Evolutionary conservation across 2,888 invertebrate species (phyloP).

Genomic region (Lasioglossum oenotherae): DNA sequence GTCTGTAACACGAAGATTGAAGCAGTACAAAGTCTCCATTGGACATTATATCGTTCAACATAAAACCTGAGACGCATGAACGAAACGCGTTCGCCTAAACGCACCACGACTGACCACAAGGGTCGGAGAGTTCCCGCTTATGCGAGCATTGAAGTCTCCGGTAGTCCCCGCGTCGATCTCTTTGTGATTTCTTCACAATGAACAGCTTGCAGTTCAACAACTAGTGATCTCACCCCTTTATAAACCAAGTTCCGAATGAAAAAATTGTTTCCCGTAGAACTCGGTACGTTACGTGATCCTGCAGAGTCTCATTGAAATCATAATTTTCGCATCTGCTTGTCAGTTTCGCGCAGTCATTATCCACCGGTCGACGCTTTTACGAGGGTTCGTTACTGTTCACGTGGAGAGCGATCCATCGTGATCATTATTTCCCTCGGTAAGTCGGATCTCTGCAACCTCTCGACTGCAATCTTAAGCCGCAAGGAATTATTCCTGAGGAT

Average conservation of each 20-base stretch:
- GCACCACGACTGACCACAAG: neutral
- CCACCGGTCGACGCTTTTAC: constrained; percentile 31
- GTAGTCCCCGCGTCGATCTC: neutral
- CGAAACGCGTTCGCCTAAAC: neutral
- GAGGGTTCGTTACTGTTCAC: constrained; percentile 2
- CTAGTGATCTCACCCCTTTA: neutral
- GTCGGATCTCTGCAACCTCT: constrained; percentile 8
- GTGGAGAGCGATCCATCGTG: neutral
- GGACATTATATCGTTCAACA: neutral
- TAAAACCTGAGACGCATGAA: neutral
- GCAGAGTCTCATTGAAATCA: neutral
- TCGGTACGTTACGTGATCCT: neutral
- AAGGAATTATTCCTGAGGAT: constrained; percentile 46
- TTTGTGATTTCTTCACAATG: neutral
- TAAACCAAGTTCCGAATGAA: neutral
- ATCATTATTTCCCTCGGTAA: constrained; percentile 8
- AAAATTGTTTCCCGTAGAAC: neutral
- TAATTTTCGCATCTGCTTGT: neutral
- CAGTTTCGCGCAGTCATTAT: constrained; percentile 31
- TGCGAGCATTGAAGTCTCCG: constrained; percentile 11
- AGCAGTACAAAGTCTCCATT: neutral
- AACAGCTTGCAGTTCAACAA: neutral
- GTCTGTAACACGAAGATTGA: too few relatives aligned
- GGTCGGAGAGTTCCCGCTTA: neutral
- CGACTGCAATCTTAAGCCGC: constrained; percentile 10